Evolutionary conservation across 2,113 vertebrate species (phyloP).

Genomic region (Trematomus loennbergii): DNA sequence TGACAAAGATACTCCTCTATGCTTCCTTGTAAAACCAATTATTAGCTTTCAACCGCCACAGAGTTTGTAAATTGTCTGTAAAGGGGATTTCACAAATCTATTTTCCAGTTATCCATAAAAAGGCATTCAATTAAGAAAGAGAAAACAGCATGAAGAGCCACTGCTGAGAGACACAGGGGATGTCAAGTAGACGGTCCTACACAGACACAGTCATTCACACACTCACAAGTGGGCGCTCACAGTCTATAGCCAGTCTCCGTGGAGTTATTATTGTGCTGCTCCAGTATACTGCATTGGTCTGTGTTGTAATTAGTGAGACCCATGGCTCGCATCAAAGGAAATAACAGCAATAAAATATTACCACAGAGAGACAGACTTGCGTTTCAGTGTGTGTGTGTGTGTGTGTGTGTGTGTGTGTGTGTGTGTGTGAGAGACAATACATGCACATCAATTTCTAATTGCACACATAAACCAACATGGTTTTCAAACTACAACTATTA

Average conservation of each 20-base stretch:
- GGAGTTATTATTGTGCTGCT: constrained; percentile 50
- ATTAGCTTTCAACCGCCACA: background rate
- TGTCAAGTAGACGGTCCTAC: background rate
- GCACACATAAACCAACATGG: background rate
- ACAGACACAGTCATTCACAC: constrained; percentile 10
- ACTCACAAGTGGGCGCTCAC: constrained; percentile 56
- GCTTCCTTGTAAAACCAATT: background rate
- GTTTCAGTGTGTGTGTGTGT: background rate
- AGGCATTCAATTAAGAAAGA: background rate
- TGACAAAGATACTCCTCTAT: background rate
- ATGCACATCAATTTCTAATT: background rate
- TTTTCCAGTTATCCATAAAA: constrained; percentile 29
- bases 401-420: constrained; percentile 16
- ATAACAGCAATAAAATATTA: constrained; percentile 33
- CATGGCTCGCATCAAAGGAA: constrained; percentile 58
- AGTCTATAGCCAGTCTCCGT: constrained; percentile 34
- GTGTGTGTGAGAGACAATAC: background rate
- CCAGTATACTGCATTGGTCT: constrained; percentile 49
- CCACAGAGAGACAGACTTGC: constrained; percentile 16
- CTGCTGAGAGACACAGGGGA: background rate
- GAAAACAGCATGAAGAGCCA: constrained; percentile 7
- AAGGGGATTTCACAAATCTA: constrained; percentile 14
- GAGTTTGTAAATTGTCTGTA: constrained; percentile 26
- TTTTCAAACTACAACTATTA: background rate
- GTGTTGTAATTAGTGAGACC: constrained; percentile 61